These are phyloP conservation scores for Scomber scombrus DNA, from an alignment of 2,113 vertebrate species.

Conservation along the genomic window DNA sequence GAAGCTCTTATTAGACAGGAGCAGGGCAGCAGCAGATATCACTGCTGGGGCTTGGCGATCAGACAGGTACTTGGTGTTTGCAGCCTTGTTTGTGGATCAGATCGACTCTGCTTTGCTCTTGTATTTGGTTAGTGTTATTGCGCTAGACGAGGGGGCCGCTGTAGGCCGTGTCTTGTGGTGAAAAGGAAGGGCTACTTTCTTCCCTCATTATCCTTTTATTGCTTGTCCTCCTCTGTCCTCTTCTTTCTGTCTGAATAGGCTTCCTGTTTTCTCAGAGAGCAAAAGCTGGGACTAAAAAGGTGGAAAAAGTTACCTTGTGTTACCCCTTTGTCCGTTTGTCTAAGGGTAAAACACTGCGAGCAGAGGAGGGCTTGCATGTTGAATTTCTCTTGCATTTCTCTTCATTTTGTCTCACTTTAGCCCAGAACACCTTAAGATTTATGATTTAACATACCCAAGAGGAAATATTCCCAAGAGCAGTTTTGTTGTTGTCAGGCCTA, in stretches of 20 bases:
- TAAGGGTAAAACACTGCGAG: not conserved
- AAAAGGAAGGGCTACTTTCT: slow-evolving; percentile 40
- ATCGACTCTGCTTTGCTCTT: slow-evolving; percentile 42
- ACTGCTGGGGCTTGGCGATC: slow-evolving; percentile 52
- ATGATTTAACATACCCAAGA: not conserved
- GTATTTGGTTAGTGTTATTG: slow-evolving; percentile 43
- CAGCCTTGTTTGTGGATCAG: slow-evolving; percentile 68
- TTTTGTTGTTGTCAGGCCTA: no score
- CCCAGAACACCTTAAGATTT: not conserved
- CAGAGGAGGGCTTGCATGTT: not conserved
- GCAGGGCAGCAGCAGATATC: slow-evolving; percentile 39
- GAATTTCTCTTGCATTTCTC: not conserved
- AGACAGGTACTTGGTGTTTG: slow-evolving; percentile 60
- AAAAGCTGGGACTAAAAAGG: not conserved
- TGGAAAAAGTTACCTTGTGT: slow-evolving; percentile 20
- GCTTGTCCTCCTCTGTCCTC: slow-evolving; percentile 14
- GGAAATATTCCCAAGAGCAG: no score
- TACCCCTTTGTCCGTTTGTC: slow-evolving; percentile 21
- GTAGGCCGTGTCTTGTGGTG: slow-evolving; percentile 34
- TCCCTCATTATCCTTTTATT: slow-evolving; percentile 64
- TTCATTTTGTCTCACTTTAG: slow-evolving; percentile 3
- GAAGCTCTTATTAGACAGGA: slow-evolving; percentile 53
- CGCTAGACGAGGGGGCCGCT: slow-evolving; percentile 49
- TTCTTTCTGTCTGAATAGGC: slow-evolving; percentile 1
- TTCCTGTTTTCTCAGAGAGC: not conserved